Base-by-base conservation (phyloP, 2,113 vertebrate genomes). In the Melospiza georgiana region DNA sequence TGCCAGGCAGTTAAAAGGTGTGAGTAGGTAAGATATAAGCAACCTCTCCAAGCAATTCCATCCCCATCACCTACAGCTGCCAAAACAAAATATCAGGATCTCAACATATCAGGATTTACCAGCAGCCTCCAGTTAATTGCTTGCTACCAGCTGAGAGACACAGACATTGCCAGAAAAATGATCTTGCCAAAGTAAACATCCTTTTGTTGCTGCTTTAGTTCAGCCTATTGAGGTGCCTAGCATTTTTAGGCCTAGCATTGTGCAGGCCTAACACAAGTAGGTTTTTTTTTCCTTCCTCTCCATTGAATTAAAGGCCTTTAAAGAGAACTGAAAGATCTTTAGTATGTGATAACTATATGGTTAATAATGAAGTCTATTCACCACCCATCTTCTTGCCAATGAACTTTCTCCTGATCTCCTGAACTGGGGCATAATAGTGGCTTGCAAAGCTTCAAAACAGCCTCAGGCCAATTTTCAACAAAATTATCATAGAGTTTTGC, bases 371-470 rank as follows among this genome's bases (percentile, higher is more conserved):
- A 83, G 43, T 35, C 58, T 92, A 46, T 58, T 83, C 87, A 81
- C 49, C 37, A 59, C 76, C 54, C 44, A 62, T 54, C 59, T 80
- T 71, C 58, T 80, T 68, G 69, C 89, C 83, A 90, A 52, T 52
- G 54, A 94, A 76, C 71, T 95, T 93, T 90, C 76, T 83, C 89
- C 80, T 35, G 13, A 33, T 92, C 68, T 90, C 73, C 69, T 76
- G 80, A 81, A 81, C 49, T 44, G 71, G 58, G 68, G 21, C 37
- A 52, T 72, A 96, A 92, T 15, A 71, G 39, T n/a, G 71, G 81
- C 82, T 75, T 94, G 66, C 63, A 91, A 87, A 92, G 15, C 90
- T 95, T 96, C 92, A 93, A 89, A 95, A 93, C 75, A 95, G 78
- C 91, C 93, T 89, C 69, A 83, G 81, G 92, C 62, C 9, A 25